Evolutionary conservation across 1,140 invertebrate genomes (phyloP).

Genomic region (Reticulitermes speratus): DNA sequence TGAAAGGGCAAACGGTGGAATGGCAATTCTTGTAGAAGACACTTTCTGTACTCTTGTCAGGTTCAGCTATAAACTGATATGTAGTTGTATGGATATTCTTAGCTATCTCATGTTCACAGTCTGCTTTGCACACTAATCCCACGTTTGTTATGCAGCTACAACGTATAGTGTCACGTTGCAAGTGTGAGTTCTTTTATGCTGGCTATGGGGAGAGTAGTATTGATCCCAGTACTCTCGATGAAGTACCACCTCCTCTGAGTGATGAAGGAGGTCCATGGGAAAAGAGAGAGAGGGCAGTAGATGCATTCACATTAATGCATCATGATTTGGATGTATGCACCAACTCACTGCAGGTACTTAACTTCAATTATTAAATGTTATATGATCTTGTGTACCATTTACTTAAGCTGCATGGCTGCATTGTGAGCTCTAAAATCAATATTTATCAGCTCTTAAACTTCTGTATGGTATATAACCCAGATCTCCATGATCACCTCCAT

Average conservation of each 20-base stretch:
- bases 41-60: too few species aligned
- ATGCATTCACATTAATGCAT: slow-evolving; percentile 97
- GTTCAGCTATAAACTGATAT: too few species aligned
- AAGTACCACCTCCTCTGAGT: slow-evolving; percentile 62
- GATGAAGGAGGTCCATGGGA: slow-evolving; percentile 72
- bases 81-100: too few species aligned
- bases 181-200: slow-evolving; percentile 97
- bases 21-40: too few species aligned
- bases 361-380: neutral
- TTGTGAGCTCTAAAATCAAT: neutral
- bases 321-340: slow-evolving; percentile 97
- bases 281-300: slow-evolving; percentile 81
- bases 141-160: slow-evolving; percentile 66
- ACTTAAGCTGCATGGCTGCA: neutral
- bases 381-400: neutral
- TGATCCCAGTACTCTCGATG: slow-evolving; percentile 63
- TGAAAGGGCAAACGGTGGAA: too few species aligned
- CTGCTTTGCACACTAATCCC: too few species aligned
- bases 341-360: slow-evolving; percentile 79
- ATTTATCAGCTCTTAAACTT: neutral
- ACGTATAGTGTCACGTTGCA: slow-evolving; percentile 93
- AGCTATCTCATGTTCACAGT: too few species aligned
- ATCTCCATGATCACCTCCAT: too few species aligned
- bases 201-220: slow-evolving; percentile 83
- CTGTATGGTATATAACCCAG: too few species aligned